Evolutionary conservation across 2,888 invertebrate genomes (phyloP).

Genomic region (Volucella inflata): DNA sequence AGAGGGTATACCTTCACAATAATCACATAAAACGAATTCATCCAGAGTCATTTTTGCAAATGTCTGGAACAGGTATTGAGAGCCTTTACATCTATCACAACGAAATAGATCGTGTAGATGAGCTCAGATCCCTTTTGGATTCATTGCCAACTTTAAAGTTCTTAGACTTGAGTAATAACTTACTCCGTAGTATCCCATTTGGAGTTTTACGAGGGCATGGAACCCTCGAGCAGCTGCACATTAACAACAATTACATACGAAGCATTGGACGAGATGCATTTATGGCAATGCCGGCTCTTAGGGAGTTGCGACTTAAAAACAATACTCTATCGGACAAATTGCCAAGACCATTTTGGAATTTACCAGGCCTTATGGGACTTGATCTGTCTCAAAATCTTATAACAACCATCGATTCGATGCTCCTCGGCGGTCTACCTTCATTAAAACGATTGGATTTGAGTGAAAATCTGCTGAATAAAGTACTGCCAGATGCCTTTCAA

Average conservation of each 20-base stretch:
- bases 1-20: slow-evolving; percentile 90
- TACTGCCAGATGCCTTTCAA: slow-evolving; percentile 90
- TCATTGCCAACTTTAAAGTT: slow-evolving; percentile 90
- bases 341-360: slow-evolving; percentile 92
- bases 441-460: slow-evolving; percentile 91
- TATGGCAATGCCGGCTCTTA: slow-evolving; percentile 91
- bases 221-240: slow-evolving; percentile 90
- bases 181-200: slow-evolving; percentile 90
- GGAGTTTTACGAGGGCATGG: slow-evolving; percentile 92
- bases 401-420: slow-evolving; percentile 88
- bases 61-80: slow-evolving; percentile 90
- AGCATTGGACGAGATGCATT: slow-evolving; percentile 92
- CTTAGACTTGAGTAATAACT: slow-evolving; percentile 91
- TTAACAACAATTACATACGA: slow-evolving; percentile 91
- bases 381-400: slow-evolving; percentile 92
- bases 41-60: slow-evolving; percentile 91
- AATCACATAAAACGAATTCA: slow-evolving; percentile 91
- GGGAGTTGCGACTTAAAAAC: slow-evolving; percentile 92
- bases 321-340: slow-evolving; percentile 91
- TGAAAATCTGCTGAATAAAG: slow-evolving; percentile 88
- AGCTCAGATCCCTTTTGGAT: slow-evolving; percentile 90
- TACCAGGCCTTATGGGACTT: slow-evolving; percentile 92
- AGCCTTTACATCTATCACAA: slow-evolving; percentile 91
- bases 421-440: slow-evolving; percentile 90
- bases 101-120: slow-evolving; percentile 90